phyloP scores from a whole-genome alignment of 1,140 invertebrate genomes.

The Cephus cinctus region DNA sequence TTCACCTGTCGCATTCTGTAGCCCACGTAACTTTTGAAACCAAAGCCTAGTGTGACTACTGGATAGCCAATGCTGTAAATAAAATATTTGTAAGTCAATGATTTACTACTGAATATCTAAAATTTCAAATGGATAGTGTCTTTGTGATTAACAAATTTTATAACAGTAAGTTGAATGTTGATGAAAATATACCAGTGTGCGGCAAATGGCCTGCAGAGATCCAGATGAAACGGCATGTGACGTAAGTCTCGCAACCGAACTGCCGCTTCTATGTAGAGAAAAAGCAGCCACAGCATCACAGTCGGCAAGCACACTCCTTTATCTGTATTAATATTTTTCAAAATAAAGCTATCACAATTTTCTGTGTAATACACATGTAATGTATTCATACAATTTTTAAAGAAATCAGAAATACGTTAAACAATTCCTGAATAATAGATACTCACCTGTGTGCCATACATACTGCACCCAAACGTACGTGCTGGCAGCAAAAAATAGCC shows the following conservation, averaged over 20 bases:
- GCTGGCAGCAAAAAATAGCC: constrained; percentile 96
- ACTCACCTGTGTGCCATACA: constrained; percentile 95
- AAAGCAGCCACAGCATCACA: constrained; percentile 90
- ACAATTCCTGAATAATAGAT: constrained; percentile 3
- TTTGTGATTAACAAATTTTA: neutral
- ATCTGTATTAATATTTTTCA: constrained; percentile 59
- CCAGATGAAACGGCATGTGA: constrained; percentile 85
- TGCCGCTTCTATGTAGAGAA: constrained; percentile 93
- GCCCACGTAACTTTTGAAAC: constrained; percentile 92
- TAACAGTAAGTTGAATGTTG: constrained; percentile 21
- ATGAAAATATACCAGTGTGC: constrained; percentile 91
- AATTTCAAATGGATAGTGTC: too few species aligned
- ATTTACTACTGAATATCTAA: constrained; percentile 3
- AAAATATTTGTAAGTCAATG: constrained; percentile 21
- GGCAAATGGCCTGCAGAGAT: constrained; percentile 95
- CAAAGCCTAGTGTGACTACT: constrained; percentile 94
- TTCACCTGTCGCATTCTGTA: constrained; percentile 82
- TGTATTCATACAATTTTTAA: constrained; percentile 7
- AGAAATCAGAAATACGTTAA: neutral
- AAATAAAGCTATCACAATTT: constrained; percentile 1
- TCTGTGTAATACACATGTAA: constrained; percentile 9
- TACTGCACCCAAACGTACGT: constrained; percentile 99
- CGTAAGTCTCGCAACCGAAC: constrained; percentile 84
- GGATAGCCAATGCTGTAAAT: constrained; percentile 91
- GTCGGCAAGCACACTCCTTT: constrained; percentile 93